phyloP scores from a whole-genome alignment of 2,888 invertebrate genomes.

The Thera obeliscata region DNA sequence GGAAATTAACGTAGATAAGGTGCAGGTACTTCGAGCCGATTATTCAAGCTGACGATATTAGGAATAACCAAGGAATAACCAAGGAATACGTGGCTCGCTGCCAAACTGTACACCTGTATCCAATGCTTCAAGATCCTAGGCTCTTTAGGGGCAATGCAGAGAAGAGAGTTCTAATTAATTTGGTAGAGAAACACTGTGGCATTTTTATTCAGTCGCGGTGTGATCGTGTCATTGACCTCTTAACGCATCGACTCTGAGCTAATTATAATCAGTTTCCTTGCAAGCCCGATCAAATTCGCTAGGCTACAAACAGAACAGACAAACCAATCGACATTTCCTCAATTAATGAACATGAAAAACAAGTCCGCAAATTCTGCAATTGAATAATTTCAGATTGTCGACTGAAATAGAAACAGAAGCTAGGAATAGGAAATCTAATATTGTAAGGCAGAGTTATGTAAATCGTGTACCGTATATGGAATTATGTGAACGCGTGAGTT shows the following conservation, averaged over 20 bases:
- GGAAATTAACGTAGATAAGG: constrained; percentile 2
- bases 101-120: constrained; percentile 60
- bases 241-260: constrained; percentile 74
- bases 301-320: constrained; percentile 35
- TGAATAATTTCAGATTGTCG: constrained; percentile 24
- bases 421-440: constrained; percentile 22
- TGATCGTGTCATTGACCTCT: constrained; percentile 77
- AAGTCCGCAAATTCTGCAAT: constrained; percentile 24
- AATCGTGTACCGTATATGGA: constrained; percentile 23
- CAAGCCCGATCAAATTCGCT: constrained; percentile 40
- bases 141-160: constrained; percentile 26
- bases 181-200: constrained; percentile 52
- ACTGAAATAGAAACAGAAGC: constrained; percentile 17
- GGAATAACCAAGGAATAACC: constrained; percentile 42
- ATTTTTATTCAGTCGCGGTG: constrained; percentile 61
- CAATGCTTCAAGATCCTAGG: constrained; percentile 48
- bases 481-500: constrained; percentile 8
- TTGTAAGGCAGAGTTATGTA: constrained; percentile 3
- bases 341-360: constrained; percentile 39
- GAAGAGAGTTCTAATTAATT: constrained; percentile 49
- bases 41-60: constrained; percentile 23
- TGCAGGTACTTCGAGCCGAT: not conserved
- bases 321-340: constrained; percentile 41
- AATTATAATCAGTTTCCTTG: constrained; percentile 77
- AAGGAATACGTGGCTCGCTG: constrained; percentile 56